Evolutionary conservation across 2,797 vertebrate genomes (phyloP), one percentile per base, ranked within the genome.

Genomic region (Lutjanus argentimaculatus): DNA sequence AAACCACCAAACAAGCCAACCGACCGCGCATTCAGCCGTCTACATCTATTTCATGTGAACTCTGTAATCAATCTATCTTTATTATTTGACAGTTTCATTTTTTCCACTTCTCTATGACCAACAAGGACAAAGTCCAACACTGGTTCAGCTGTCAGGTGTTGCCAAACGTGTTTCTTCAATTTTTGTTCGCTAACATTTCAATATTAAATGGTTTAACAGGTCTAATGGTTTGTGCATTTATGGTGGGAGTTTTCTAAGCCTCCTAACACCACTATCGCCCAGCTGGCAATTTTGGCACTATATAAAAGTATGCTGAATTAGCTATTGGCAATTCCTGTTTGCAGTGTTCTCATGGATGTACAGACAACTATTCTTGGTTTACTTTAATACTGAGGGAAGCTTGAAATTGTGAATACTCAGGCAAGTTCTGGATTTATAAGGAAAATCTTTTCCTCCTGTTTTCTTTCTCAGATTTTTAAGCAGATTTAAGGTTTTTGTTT

Each of bases 1-100:
- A 78, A 72, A 58, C 43, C 8, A 10, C 25, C 51, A 69, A 59
- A 22, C 52, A 75, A 46, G 6, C 16, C 6, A 57, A 49, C 19
- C 16, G 42, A 6, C 16, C 22, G 15, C 0, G 2, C 57, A 13
- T 19, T 46, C 49, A 72, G 1, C 17, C 53, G 22, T 12, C 7
- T 2, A 56, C n/a, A 51, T 7, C 9, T 56, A 11, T 25, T 45
- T 48, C 1, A 51, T 25, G 45, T 51, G 45, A 64, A 55, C 36
- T 8, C 19, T 16, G 4, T 15, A 1, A n/a, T 36, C 36, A 21
- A 0, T 59, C 8, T 1, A 10, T 75, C 16, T 30, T 36, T 36
- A 36, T 36, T 36, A 36, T 36, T 36, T 36, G 2, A 36, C 6
- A 36, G 30, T 36, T 36, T 36, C 59, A 16, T 1, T 15, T 63